Conservation (phyloP, 2,797 vertebrate genomes). For the Antrozous pallidus region DNA sequence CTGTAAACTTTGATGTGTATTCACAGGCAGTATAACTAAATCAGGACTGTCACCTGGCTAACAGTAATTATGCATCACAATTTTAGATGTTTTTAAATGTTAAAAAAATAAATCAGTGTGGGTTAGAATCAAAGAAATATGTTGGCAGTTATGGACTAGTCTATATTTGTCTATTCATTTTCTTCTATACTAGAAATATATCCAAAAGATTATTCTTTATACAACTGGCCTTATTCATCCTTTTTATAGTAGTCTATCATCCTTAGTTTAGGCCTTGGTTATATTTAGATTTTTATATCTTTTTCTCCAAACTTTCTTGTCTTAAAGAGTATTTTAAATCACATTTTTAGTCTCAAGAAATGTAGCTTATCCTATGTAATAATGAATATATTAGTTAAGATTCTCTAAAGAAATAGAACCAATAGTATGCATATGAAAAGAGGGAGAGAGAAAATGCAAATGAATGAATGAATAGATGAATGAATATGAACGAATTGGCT, state of each 20-base stretch:
- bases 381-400: not conserved
- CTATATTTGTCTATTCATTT: not conserved
- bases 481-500: not conserved
- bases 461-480: not conserved
- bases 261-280: constrained; percentile 8
- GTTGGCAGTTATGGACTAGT: not conserved
- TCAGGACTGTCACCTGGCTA: not conserved
- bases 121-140: constrained; percentile 36
- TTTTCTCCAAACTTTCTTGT: not conserved
- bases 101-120: not conserved
- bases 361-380: not conserved
- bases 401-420: not conserved
- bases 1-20: not conserved
- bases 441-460: not conserved
- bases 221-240: not conserved
- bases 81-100: constrained; percentile 14
- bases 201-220: not conserved
- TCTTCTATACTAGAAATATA: not conserved
- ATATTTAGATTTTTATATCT: not conserved
- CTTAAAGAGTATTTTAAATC: not conserved
- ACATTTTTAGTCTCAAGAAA: not conserved
- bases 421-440: too few relatives aligned
- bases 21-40: not conserved
- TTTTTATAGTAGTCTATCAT: not conserved
- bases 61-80: not conserved